phyloP scores from a whole-genome alignment of 2,888 invertebrate species.

The Copidosoma aretas region DNA sequence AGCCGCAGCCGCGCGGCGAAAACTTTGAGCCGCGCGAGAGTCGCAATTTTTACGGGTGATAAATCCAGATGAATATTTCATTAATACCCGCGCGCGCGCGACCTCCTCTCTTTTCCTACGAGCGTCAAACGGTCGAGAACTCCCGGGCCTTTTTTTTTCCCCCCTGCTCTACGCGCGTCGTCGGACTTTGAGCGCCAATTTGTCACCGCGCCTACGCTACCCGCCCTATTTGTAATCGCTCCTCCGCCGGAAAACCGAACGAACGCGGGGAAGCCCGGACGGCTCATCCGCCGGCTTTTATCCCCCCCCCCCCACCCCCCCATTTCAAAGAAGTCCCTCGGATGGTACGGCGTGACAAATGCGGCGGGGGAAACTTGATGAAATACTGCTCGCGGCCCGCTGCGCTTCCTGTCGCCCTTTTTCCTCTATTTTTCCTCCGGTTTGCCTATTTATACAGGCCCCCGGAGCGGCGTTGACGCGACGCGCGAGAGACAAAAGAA shows the following conservation, averaged over 20 bases:
- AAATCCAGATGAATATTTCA: constrained; percentile 39
- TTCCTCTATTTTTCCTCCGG: neutral
- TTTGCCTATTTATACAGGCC: neutral
- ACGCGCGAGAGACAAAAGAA: too few relatives aligned
- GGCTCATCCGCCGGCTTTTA: neutral
- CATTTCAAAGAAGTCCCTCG: constrained; percentile 30
- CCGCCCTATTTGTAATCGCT: neutral
- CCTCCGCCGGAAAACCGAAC: constrained; percentile 15
- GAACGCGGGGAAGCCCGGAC: constrained; percentile 24
- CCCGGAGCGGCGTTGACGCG: neutral
- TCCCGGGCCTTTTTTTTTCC: neutral
- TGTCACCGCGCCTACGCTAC: neutral
- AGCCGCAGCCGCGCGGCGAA: constrained; percentile 8
- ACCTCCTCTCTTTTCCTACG: neutral
- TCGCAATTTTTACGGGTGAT: constrained; percentile 30
- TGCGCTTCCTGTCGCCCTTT: neutral
- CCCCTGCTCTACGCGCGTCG: neutral
- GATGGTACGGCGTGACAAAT: constrained; percentile 35
- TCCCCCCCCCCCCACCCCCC: neutral
- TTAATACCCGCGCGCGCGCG: constrained; percentile 27
- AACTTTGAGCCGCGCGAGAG: constrained; percentile 14
- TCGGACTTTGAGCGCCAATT: neutral
- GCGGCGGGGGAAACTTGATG: constrained; percentile 27
- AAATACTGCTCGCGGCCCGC: constrained; percentile 22
- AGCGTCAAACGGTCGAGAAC: neutral